Evolutionary conservation across 2,888 invertebrate species (phyloP).

Genomic region (Eupithecia dodoneata): DNA sequence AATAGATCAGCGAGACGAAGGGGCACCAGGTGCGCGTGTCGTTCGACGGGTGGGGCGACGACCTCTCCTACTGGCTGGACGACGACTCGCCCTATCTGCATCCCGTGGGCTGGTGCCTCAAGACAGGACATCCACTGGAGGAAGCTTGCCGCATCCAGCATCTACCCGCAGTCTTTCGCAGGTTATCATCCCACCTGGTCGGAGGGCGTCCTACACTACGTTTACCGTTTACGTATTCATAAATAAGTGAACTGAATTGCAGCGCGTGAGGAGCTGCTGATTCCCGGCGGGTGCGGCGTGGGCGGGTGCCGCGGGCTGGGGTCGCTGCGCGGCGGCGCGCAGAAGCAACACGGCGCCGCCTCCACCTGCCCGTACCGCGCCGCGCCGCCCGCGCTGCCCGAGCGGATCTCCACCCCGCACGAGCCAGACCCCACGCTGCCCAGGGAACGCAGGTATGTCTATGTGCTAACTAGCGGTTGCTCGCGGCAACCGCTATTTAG

Average conservation of each 20-base stretch:
- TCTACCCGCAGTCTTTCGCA: too few relatives aligned
- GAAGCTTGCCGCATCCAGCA: too few relatives aligned
- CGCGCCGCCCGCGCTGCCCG: constrained; percentile 46
- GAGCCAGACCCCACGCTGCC: constrained; percentile 74
- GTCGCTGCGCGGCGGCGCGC: constrained; percentile 91
- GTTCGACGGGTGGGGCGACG: too few relatives aligned
- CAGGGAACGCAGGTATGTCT: constrained; percentile 72
- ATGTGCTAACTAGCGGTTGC: neutral
- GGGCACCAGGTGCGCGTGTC: too few relatives aligned
- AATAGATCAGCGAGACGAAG: too few relatives aligned
- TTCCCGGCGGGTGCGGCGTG: constrained; percentile 89
- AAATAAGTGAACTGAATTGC: neutral
- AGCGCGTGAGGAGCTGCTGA: constrained; percentile 82
- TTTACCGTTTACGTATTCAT: neutral
- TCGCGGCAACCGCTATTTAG: neutral
- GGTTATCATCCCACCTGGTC: too few relatives aligned
- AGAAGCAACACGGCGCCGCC: constrained; percentile 88
- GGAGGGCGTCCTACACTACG: too few relatives aligned
- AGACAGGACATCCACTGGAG: too few relatives aligned
- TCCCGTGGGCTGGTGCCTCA: too few relatives aligned
- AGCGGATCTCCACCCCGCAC: constrained; percentile 44
- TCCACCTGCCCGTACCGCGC: constrained; percentile 89
- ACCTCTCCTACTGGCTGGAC: too few relatives aligned
- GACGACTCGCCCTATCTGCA: too few relatives aligned
- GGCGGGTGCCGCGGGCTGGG: constrained; percentile 95